Base-by-base conservation (phyloP, 2,113 vertebrate genomes). In the Desmodus rotundus region DNA sequence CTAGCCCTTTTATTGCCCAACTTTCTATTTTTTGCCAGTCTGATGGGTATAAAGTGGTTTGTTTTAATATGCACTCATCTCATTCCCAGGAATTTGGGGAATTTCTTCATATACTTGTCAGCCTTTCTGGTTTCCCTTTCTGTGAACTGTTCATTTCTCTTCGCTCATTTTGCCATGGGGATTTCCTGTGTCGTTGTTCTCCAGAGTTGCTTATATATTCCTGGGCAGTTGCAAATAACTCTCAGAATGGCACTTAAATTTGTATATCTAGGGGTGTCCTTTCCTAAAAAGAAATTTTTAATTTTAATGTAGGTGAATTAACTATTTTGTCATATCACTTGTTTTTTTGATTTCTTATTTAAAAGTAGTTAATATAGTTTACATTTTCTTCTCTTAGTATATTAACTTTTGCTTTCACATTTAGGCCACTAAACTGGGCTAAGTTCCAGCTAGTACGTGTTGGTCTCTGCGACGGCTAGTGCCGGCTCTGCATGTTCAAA, bases 321-420 rank as follows among this genome's bases (percentile, higher is more conserved):
- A 12, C 56, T 87, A n/a, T 95, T 84, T 93, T 83, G 58, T 78
- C 61, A 6, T 36, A 70, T 70, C 61, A 47, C 78, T 72, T 76
- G 61, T 92, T 88, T 83, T 80, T 81, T 92, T 63, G 47, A 67
- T 74, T 85, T 88, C 72, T 86, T 94, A 90, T 86, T 94, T 97
- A 87, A 94, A 82, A 72, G 67, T 81, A 70, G n/a, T 72, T 93
- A 87, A 82, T 83, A 45, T 89, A 31, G 10, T 95, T 77, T 87
- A 31, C 4, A 9, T 83, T 95, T 93, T 89, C 50, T 90, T 56
- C 68, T 77, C 3, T 87, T 93, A 45, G 43, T 63, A 61, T 1
- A 3, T 24, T 81, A 16, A 16, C 2, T 81, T 82, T 87, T 52
- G 52, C n/a, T 89, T 72, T 91, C 41, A 50, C 52, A 9, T 31